These are phyloP conservation scores for Muscicapa comitata DNA, from an alignment of 2,797 vertebrate species.

Conservation along the genomic window DNA sequence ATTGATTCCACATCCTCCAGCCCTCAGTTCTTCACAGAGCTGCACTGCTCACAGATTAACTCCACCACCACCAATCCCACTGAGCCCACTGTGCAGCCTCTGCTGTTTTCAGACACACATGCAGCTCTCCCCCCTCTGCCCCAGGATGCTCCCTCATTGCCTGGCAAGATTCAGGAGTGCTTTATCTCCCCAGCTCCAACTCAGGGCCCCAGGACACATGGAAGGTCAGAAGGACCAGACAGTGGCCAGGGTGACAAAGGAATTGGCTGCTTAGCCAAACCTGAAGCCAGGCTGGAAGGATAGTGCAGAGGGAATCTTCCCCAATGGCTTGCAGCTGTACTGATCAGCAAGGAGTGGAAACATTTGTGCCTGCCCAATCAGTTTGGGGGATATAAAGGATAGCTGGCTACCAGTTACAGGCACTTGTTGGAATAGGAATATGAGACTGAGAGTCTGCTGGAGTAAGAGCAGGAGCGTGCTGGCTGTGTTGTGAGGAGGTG, in stretches of 20 bases:
- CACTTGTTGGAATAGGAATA: no score
- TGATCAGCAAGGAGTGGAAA: no score
- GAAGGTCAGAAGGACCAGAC: not conserved
- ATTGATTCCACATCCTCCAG: not conserved
- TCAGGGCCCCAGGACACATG: not conserved
- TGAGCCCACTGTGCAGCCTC: not conserved
- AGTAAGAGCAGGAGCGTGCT: no score
- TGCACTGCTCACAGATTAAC: not conserved
- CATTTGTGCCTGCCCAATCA: no score
- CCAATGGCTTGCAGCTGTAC: no score
- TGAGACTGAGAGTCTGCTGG: no score
- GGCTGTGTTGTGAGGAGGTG: no score
- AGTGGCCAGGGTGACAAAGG: not conserved
- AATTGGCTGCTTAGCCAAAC: not conserved
- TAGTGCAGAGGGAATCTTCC: no score
- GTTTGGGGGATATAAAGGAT: no score
- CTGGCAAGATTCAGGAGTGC: not conserved
- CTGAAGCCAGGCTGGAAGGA: no score
- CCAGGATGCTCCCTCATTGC: not conserved
- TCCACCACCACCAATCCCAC: not conserved
- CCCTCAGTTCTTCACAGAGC: not conserved
- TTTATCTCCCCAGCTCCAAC: not conserved
- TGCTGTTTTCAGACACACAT: not conserved
- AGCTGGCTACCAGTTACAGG: no score
- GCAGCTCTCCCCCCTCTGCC: fast-evolving